Evolutionary conservation across 2,888 invertebrate species (phyloP).

Genomic region (Cephus runcator): DNA sequence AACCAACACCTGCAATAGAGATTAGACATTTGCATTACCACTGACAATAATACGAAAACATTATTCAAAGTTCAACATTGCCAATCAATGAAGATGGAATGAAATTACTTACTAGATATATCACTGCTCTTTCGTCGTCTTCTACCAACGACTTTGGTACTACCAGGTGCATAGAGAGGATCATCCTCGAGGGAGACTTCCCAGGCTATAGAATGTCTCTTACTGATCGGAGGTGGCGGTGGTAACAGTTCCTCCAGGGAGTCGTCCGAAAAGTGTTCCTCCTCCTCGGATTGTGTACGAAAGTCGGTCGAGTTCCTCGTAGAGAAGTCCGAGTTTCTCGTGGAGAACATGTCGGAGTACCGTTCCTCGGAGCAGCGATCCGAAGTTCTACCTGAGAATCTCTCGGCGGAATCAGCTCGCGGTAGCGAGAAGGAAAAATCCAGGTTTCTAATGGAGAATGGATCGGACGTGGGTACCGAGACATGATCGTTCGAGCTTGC

Average conservation of each 20-base stretch:
- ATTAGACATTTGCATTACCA: not conserved
- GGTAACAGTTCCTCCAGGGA: slow-evolving; percentile 82
- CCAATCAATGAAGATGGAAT: not conserved
- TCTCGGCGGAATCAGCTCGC: slow-evolving; percentile 56
- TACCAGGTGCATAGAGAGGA: slow-evolving; percentile 76
- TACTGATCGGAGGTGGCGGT: slow-evolving; percentile 71
- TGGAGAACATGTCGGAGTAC: slow-evolving; percentile 36
- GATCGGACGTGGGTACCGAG: slow-evolving; percentile 59
- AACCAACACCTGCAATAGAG: slow-evolving; percentile 73
- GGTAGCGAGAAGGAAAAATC: slow-evolving; percentile 49
- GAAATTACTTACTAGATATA: slow-evolving; percentile 62
- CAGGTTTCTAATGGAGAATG: slow-evolving; percentile 57
- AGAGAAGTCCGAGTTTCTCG: slow-evolving; percentile 51
- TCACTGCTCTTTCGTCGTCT: slow-evolving; percentile 66
- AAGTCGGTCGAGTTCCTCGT: slow-evolving; percentile 62
- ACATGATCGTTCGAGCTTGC: slow-evolving; percentile 62
- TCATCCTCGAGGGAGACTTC: slow-evolving; percentile 83
- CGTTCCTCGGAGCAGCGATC: slow-evolving; percentile 51
- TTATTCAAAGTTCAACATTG: not conserved
- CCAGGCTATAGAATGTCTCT: slow-evolving; percentile 87
- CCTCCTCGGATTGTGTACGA: slow-evolving; percentile 66
- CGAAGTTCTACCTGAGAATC: slow-evolving; percentile 52
- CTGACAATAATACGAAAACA: not conserved
- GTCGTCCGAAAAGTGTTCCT: slow-evolving; percentile 84
- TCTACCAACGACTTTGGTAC: slow-evolving; percentile 72